phyloP scores from a whole-genome alignment of 1,140 invertebrate genomes.

The Ceratina calcarata region DNA sequence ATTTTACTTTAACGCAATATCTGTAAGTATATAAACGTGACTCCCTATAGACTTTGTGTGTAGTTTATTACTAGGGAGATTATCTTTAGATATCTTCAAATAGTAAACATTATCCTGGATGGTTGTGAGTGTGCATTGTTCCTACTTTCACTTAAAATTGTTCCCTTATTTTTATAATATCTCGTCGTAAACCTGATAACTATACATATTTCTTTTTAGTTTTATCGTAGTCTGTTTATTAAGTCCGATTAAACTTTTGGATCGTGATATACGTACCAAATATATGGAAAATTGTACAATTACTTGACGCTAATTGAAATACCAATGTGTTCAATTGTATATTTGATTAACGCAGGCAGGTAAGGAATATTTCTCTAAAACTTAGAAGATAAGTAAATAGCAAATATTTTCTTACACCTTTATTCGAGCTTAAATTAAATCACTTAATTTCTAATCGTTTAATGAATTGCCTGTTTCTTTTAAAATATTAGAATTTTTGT shows the following conservation, averaged over 20 bases:
- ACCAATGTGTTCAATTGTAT: slow-evolving; percentile 70
- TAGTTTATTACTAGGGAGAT: not conserved
- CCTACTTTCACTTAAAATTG: not conserved
- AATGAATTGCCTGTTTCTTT: not conserved
- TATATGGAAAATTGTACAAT: slow-evolving; percentile 32
- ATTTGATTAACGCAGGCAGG: slow-evolving; percentile 30
- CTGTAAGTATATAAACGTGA: not conserved
- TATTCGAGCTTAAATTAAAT: not conserved
- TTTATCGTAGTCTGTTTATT: too few species aligned
- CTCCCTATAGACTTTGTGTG: not conserved
- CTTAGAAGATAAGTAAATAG: slow-evolving; percentile 21
- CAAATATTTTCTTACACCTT: not conserved
- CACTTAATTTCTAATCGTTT: not conserved
- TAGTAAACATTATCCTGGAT: not conserved
- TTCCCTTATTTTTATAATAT: not conserved
- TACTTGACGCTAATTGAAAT: slow-evolving; percentile 56
- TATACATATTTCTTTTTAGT: not conserved
- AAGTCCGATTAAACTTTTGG: slow-evolving; percentile 33
- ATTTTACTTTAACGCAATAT: not conserved
- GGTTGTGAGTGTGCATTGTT: slow-evolving; percentile 6
- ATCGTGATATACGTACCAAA: slow-evolving; percentile 15
- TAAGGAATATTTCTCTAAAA: slow-evolving; percentile 15
- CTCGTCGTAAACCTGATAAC: too few species aligned
- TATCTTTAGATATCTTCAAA: not conserved
- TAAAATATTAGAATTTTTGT: not conserved